A percentile compares a stretch with the other conserved stretches of the same genome.
Evolutionary conservation across 2,113 vertebrate species (phyloP).

Genomic region (Perca schrenkii): DNA sequence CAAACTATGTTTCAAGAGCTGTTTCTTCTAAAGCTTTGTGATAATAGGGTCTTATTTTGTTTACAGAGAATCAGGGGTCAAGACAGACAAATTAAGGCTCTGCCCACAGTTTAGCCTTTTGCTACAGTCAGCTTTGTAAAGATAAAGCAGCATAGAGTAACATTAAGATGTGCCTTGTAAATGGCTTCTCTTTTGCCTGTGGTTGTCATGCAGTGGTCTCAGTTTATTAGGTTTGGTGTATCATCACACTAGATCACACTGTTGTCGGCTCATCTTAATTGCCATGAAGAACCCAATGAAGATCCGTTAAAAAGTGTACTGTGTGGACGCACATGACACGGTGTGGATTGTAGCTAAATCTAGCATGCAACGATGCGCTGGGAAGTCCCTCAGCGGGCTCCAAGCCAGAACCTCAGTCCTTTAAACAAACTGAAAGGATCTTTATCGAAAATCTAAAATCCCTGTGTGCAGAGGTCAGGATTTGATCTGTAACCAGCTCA

Average conservation of each 20-base stretch:
- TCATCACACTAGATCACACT: constrained; percentile 28
- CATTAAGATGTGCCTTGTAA: neutral
- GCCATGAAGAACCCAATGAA: constrained; percentile 20
- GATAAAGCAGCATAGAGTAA: constrained; percentile 10
- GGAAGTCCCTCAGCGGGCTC: neutral
- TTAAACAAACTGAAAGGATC: neutral
- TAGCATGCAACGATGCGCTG: neutral
- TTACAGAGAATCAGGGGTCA: neutral
- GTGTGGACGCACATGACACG: constrained; percentile 26
- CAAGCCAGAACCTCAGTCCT: neutral
- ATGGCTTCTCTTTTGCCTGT: constrained; percentile 14
- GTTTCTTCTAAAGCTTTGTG: neutral
- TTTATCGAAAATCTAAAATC: neutral
- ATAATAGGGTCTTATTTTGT: neutral
- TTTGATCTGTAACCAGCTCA: neutral
- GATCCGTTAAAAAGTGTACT: constrained; percentile 2
- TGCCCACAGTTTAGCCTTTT: neutral
- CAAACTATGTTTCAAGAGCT: no score
- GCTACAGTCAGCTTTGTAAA: constrained; percentile 12
- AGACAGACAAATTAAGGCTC: neutral
- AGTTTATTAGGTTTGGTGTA: constrained; percentile 5
- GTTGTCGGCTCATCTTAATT: constrained; percentile 9
- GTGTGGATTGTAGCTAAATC: constrained; percentile 6
- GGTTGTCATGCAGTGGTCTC: constrained; percentile 21
- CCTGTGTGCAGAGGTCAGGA: neutral